phyloP scores from a whole-genome alignment of 2,797 vertebrate species.

The Cheirogaleus major region DNA sequence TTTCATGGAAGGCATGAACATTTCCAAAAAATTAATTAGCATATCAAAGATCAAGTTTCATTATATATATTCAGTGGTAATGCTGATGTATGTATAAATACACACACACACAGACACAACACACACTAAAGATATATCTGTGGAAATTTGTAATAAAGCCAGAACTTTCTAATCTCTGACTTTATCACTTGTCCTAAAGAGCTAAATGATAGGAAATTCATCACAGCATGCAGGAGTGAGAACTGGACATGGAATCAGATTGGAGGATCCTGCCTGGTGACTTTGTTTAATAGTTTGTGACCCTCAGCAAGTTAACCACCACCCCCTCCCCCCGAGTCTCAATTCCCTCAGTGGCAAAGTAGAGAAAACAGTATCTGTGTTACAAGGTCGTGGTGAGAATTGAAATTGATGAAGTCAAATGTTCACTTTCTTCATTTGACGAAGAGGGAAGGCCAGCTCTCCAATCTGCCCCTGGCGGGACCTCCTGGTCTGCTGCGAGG shows the following conservation, averaged over 20 bases:
- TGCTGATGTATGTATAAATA: not conserved
- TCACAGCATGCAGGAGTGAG: not conserved
- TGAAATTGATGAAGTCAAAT: not conserved
- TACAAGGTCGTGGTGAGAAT: not conserved
- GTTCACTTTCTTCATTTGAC: not conserved
- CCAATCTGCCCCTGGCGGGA: conserved; percentile 47
- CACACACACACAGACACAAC: not conserved
- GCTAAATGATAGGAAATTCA: conserved; percentile 46
- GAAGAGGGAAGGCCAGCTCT: conserved; percentile 70
- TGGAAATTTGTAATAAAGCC: not conserved
- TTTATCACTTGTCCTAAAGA: not conserved
- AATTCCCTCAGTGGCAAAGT: not conserved
- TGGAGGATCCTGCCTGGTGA: not conserved
- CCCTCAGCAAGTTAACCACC: not conserved
- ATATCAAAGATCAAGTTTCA: not conserved
- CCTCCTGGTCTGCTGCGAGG: conserved; percentile 69
- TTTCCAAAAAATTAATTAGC: not conserved
- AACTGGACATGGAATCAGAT: not conserved
- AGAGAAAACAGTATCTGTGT: not conserved
- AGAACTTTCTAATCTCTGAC: not conserved
- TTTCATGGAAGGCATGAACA: not conserved
- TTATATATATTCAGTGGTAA: not conserved
- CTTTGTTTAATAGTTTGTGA: not conserved
- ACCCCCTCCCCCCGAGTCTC: not conserved
- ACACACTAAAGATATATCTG: not conserved